Evolutionary conservation across 2,113 vertebrate species (phyloP), one percentile per base, ranked within the genome.

Genomic region (Sceloporus tristichus): DNA sequence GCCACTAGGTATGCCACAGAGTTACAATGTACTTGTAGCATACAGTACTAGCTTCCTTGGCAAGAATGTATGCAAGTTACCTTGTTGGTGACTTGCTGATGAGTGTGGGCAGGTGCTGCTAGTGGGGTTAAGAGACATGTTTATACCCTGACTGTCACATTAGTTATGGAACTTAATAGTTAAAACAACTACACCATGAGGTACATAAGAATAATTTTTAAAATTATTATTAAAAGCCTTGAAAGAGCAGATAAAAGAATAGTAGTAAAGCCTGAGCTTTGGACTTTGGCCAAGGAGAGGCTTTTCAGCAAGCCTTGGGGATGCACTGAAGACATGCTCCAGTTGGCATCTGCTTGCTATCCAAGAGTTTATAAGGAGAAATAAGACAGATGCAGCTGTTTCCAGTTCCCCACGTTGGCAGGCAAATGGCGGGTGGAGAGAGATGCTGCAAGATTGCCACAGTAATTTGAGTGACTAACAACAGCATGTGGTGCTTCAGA

Each of bases 221-320:
- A 89, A 89, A 83, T 21, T 10, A 66, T 66, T 40, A 62, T 18
- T 89, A 11, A 85, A 88, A 92, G 59, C 87, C 82, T 34, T 93
- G 82, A 79, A 91, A 90, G 70, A 82, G 88, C 90, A 92, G 92
- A 76, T 90, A 94, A 87, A 90, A 93, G 89, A 90, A 86, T 88
- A 85, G 86, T 88, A 93, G 93, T 93, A 82, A 93, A 92, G 77
- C 88, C 7, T 87, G 88, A 78, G 88, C 79, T 54, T 90, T 89
- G 92, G 89, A 87, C 25, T 38, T 80, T 70, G 85, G 88, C 94
- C 92, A 95, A 92, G 79, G 83, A 75, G 90, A 83, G 23, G 79
- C 87, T 90, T 94, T 95, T 94, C 90, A 92, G 75, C 80, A 79
- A 68, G 42, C 73, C 83, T 92, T 87, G 88, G 95, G 91, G 91